Evolutionary conservation across 2,113 vertebrate species (phyloP).

Genomic region (Pelecanoides urinatrix): DNA sequence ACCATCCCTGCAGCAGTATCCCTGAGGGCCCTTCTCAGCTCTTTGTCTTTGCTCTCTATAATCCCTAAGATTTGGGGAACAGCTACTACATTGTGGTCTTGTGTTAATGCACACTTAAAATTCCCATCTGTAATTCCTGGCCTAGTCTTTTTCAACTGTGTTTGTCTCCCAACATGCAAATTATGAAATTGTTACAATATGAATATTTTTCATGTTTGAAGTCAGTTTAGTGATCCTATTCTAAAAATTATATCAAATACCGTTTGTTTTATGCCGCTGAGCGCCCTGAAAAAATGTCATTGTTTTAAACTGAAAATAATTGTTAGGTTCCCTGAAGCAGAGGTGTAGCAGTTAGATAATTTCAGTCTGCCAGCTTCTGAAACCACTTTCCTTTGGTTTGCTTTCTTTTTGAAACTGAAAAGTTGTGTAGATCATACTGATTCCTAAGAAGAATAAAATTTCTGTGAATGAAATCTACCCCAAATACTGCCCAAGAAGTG

Average conservation of each 20-base stretch:
- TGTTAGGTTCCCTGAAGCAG: neutral
- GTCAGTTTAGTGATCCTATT: neutral
- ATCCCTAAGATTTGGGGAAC: neutral
- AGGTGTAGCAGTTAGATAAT: neutral
- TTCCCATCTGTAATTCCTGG: neutral
- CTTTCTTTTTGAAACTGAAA: neutral
- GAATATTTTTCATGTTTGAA: neutral
- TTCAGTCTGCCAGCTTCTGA: neutral
- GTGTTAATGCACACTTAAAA: neutral
- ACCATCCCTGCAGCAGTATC: neutral
- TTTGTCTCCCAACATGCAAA: neutral
- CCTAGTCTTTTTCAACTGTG: neutral
- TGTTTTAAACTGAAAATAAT: slow-evolving; percentile 22
- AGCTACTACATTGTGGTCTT: neutral
- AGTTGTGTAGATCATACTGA: neutral
- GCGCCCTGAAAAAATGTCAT: neutral
- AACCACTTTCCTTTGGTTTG: neutral
- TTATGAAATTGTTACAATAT: neutral
- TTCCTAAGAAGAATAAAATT: neutral
- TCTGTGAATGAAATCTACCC: neutral
- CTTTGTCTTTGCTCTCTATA: neutral
- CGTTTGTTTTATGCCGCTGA: neutral
- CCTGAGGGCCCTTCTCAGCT: neutral
- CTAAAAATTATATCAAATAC: neutral
- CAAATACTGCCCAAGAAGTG: neutral